These are phyloP conservation scores for Trididemnum clinides DNA, from an alignment of 23 tunicate species.

Conservation along the genomic window DNA sequence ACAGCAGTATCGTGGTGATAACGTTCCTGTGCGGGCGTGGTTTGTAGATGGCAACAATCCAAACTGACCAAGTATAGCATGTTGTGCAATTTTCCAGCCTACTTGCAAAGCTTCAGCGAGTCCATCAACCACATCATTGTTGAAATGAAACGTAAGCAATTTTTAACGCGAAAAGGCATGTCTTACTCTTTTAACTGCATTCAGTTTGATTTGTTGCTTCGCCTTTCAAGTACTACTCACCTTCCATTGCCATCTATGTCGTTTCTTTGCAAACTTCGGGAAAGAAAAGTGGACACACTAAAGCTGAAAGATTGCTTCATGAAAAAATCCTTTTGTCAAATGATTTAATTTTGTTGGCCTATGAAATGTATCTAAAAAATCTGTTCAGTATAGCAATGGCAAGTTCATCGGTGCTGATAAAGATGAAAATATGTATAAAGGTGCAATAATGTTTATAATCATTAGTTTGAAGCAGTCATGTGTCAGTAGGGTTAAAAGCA, in stretches of 20 bases:
- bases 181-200: background rate
- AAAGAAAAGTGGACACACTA: too few species aligned
- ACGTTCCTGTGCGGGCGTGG: background rate
- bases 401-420: too few species aligned
- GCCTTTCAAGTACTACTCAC: background rate
- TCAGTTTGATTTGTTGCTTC: background rate
- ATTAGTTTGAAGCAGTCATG: too few species aligned
- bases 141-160: background rate
- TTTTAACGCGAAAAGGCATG: background rate
- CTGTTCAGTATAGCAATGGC: too few species aligned
- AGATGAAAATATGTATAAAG: too few species aligned
- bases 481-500: too few species aligned
- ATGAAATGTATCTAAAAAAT: too few species aligned
- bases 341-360: too few species aligned
- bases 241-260: constrained; percentile 4
- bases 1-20: background rate
- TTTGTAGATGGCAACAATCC: background rate
- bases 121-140: background rate
- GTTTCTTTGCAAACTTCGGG: too few species aligned
- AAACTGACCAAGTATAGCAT: background rate
- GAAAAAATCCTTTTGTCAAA: too few species aligned
- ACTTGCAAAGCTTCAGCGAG: background rate
- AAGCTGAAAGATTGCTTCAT: too few species aligned
- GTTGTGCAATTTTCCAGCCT: background rate
- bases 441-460: too few species aligned